These are phyloP conservation scores for Sinotaia quadrata DNA, from an alignment of 2,888 invertebrate genomes.

Conservation along the genomic window DNA sequence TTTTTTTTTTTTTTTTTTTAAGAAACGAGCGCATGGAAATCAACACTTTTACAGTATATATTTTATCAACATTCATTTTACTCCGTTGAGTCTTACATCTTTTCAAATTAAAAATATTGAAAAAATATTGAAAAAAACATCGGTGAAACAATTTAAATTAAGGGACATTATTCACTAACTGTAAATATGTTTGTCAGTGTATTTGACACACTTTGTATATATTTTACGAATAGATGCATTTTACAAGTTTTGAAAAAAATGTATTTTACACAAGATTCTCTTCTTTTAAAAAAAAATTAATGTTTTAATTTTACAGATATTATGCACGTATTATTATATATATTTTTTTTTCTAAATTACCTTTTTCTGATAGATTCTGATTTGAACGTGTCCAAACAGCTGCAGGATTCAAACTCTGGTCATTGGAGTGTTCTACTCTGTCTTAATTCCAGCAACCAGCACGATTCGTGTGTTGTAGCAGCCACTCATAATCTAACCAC, in stretches of 20 bases:
- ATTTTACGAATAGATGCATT: not conserved
- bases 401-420: not conserved
- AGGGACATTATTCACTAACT: too few species aligned
- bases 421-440: conserved; percentile 32
- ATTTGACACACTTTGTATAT: too few species aligned
- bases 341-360: not conserved
- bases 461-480: conserved; percentile 24
- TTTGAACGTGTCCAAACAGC: not conserved
- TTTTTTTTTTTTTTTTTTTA: too few species aligned
- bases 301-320: not conserved
- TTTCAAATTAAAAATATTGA: too few species aligned
- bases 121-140: too few species aligned
- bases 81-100: too few species aligned
- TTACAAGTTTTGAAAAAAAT: not conserved
- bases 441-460: conserved; percentile 22
- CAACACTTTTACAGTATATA: too few species aligned
- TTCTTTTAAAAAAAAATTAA: too few species aligned
- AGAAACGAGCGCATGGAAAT: too few species aligned
- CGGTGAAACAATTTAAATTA: too few species aligned
- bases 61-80: too few species aligned
- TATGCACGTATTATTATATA: not conserved
- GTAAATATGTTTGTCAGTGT: too few species aligned
- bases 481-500: not conserved
- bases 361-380: not conserved
- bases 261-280: not conserved